Conservation (phyloP, 2,113 vertebrate species). For the Marmota flaviventris region DNA sequence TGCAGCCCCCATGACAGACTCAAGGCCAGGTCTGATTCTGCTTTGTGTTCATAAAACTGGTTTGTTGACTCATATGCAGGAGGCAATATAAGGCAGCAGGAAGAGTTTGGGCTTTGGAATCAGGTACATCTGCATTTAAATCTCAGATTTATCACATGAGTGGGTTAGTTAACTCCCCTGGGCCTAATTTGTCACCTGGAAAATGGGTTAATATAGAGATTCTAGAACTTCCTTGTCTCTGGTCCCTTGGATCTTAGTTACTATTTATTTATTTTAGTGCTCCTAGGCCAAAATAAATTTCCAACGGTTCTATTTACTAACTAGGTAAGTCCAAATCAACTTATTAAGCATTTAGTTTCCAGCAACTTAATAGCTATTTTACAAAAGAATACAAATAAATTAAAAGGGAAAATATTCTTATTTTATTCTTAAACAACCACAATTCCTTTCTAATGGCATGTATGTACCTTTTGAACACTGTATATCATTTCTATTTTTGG, state of each 20-base stretch:
- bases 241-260: background rate
- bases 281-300: background rate
- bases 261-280: background rate
- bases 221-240: conserved; percentile 6
- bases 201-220: background rate
- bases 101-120: background rate
- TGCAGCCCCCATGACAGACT: background rate
- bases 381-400: background rate
- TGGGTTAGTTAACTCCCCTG: background rate
- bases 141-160: background rate
- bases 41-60: background rate
- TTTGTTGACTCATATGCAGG: background rate
- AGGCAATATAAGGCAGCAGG: background rate
- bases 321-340: background rate
- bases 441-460: background rate
- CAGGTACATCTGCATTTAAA: background rate
- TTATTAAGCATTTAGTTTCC: conserved; percentile 17
- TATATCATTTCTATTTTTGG: background rate
- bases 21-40: no score
- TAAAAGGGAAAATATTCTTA: background rate
- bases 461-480: background rate
- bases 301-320: background rate
- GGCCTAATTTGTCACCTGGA: background rate
- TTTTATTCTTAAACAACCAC: background rate
- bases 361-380: background rate